Evolutionary conservation across 2,888 invertebrate species (phyloP).

Genomic region (Chromoteleia sp.): DNA sequence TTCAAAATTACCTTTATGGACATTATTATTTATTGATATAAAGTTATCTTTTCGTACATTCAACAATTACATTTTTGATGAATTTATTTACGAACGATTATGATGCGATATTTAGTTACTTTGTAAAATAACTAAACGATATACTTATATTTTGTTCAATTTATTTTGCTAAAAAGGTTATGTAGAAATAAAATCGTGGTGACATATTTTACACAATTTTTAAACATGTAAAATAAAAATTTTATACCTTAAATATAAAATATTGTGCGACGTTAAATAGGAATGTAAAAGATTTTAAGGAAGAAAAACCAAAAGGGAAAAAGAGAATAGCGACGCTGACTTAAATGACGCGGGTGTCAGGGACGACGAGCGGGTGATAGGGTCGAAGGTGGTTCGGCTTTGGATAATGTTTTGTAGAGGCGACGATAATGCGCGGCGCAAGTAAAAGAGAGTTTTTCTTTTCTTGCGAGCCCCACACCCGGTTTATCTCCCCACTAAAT

Average conservation of each 20-base stretch:
- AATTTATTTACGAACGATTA: too few species aligned
- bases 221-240: too few species aligned
- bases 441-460: constrained; percentile 82
- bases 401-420: constrained; percentile 80
- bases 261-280: neutral
- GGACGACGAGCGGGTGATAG: constrained; percentile 67
- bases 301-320: constrained; percentile 41
- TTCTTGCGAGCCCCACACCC: constrained; percentile 71
- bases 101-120: too few species aligned
- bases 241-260: constrained; percentile 8
- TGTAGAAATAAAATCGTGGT: too few species aligned
- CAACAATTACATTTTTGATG: too few species aligned
- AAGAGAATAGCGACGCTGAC: constrained; percentile 77
- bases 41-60: too few species aligned
- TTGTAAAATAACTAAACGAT: too few species aligned
- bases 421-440: constrained; percentile 79
- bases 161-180: too few species aligned
- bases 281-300: neutral
- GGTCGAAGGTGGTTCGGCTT: constrained; percentile 76
- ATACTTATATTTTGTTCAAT: too few species aligned
- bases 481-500: constrained; percentile 87
- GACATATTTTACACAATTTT: too few species aligned
- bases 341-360: constrained; percentile 78
- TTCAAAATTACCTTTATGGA: too few species aligned
- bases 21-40: too few species aligned